phyloP scores from a whole-genome alignment of 2,797 vertebrate genomes.

The Protosalanx chinensis region DNA sequence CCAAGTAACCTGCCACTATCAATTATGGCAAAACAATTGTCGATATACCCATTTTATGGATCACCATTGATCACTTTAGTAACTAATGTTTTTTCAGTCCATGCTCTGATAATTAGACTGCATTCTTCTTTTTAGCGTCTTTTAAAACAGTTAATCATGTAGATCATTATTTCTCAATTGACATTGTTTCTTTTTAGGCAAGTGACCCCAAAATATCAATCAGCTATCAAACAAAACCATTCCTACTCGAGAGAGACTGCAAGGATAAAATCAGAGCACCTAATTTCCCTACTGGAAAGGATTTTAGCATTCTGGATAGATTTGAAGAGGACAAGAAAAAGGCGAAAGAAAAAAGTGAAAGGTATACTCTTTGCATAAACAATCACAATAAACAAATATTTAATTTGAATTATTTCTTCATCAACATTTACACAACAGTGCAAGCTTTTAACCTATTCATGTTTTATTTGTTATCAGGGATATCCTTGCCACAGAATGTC shows the following conservation, averaged over 20 bases:
- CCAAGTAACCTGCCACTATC: too few species aligned
- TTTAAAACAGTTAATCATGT: neutral
- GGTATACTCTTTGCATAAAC: slow-evolving; percentile 58
- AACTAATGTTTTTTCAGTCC: too few species aligned
- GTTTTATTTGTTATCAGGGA: slow-evolving; percentile 73
- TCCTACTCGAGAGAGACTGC: slow-evolving; percentile 78
- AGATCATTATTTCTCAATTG: neutral
- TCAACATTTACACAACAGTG: neutral
- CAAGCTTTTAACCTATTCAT: slow-evolving; percentile 7
- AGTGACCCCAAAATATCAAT: slow-evolving; percentile 79
- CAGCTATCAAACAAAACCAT: slow-evolving; percentile 87
- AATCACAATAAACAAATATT: too few species aligned
- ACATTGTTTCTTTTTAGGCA: slow-evolving; percentile 60
- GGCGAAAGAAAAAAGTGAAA: slow-evolving; percentile 82
- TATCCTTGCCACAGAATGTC: slow-evolving; percentile 72
- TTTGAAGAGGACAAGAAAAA: slow-evolving; percentile 87
- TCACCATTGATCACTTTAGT: too few species aligned
- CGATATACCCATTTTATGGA: too few species aligned
- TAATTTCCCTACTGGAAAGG: slow-evolving; percentile 64
- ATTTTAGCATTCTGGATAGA: slow-evolving; percentile 74
- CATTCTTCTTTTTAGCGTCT: too few species aligned
- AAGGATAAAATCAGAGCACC: slow-evolving; percentile 67
- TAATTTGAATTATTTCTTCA: neutral
- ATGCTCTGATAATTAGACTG: too few species aligned
- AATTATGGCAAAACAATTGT: too few species aligned